Conservation (phyloP, 2,888 invertebrate genomes). For the Octonoba sinensis region DNA sequence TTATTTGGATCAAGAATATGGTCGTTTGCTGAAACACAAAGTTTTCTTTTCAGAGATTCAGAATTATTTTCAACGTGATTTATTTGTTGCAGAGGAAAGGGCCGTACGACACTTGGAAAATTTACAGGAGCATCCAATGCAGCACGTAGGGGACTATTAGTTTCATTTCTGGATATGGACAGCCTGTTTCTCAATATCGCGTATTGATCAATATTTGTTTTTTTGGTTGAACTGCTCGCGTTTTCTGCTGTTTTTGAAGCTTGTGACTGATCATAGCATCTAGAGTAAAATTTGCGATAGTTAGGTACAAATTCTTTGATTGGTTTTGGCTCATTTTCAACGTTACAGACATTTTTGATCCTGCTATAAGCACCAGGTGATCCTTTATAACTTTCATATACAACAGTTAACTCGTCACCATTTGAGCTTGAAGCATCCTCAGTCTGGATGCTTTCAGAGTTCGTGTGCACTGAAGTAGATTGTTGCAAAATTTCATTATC, state of each 20-base stretch:
- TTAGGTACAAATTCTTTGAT: slow-evolving; percentile 20
- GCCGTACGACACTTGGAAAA: background rate
- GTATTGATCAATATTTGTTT: background rate
- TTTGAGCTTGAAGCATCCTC: too few relatives aligned
- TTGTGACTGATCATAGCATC: slow-evolving; percentile 6
- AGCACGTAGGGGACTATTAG: background rate
- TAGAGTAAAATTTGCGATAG: slow-evolving; percentile 28
- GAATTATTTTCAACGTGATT: too few relatives aligned
- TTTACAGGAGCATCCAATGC: background rate
- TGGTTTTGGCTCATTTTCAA: background rate
- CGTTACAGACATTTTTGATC: background rate
- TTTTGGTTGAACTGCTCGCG: background rate
- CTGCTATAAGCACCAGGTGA: slow-evolving; percentile 6
- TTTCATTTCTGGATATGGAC: background rate
- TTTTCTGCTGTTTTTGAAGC: background rate
- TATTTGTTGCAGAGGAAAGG: too few relatives aligned
- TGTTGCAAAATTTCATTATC: too few relatives aligned
- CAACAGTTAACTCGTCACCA: background rate
- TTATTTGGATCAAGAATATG: background rate
- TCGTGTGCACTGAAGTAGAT: too few relatives aligned
- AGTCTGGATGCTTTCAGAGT: too few relatives aligned
- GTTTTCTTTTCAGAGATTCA: slow-evolving; percentile 10
- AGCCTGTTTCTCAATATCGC: slow-evolving; percentile 15
- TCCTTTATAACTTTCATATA: background rate
- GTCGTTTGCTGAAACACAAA: background rate